These are phyloP conservation scores for Bettongia penicillata DNA, from an alignment of 2,113 vertebrate species.

Conservation along the genomic window DNA sequence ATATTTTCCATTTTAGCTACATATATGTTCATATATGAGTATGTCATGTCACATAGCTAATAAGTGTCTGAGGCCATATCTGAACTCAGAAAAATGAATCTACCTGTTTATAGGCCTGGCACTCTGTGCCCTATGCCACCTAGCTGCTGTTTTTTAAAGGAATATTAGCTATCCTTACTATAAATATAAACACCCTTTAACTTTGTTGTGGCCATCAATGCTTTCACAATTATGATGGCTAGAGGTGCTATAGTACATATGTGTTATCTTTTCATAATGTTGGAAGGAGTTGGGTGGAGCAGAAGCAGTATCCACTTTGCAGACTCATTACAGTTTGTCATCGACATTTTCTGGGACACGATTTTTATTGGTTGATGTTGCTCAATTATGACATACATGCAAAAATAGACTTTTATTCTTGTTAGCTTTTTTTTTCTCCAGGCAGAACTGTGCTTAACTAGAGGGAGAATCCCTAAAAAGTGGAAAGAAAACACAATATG, in stretches of 20 bases:
- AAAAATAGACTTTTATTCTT: neutral
- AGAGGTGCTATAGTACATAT: neutral
- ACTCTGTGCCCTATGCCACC: too few species aligned
- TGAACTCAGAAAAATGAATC: neutral
- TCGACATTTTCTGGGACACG: neutral
- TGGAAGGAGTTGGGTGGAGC: neutral
- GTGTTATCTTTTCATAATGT: neutral
- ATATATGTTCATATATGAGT: too few species aligned
- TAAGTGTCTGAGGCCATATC: neutral
- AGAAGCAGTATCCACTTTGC: neutral
- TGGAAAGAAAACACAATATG: neutral
- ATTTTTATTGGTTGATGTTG: neutral
- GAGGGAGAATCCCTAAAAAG: neutral
- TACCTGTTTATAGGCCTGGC: neutral
- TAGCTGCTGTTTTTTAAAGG: neutral
- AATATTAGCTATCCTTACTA: neutral
- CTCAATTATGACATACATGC: neutral
- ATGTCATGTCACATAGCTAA: neutral
- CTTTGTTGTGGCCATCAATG: neutral
- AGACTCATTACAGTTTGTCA: neutral
- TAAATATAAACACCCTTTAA: neutral
- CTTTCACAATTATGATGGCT: neutral
- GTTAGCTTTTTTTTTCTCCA: neutral
- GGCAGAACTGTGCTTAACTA: neutral
- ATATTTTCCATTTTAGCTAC: neutral